A percentile compares a stretch with the other conserved stretches of the same genome.
Conservation (phyloP, 2,113 vertebrate species). For the Copsychus sechellarum region DNA sequence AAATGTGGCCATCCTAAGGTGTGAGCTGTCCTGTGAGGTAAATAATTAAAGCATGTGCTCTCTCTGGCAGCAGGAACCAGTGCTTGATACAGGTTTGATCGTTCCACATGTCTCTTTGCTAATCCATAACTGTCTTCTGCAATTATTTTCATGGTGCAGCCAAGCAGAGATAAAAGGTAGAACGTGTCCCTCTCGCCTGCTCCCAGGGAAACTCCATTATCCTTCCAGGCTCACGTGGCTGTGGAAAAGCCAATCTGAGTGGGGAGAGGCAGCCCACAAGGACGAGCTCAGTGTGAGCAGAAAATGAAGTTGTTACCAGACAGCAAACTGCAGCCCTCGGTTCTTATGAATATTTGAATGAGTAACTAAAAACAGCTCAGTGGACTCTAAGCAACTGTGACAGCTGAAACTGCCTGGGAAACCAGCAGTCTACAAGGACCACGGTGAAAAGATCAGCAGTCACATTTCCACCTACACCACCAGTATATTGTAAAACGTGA, state of each 20-base stretch:
- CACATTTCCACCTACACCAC: not conserved
- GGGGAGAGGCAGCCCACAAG: conserved; percentile 65
- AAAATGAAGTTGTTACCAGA: conserved; percentile 84
- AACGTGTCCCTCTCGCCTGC: conserved; percentile 62
- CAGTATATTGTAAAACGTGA: not conserved
- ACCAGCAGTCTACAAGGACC: conserved; percentile 66
- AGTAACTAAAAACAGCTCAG: conserved; percentile 86
- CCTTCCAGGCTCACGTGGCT: conserved; percentile 71
- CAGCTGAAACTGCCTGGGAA: conserved; percentile 85
- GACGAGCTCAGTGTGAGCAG: conserved; percentile 70
- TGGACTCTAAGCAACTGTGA: conserved; percentile 86
- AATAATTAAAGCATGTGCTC: conserved; percentile 79
- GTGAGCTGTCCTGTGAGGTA: conserved; percentile 68
- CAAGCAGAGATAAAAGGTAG: conserved; percentile 81
- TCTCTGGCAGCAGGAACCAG: conserved; percentile 60
- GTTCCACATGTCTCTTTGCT: conserved; percentile 78
- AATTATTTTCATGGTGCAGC: conserved; percentile 78
- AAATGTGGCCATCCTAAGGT: conserved; percentile 64
- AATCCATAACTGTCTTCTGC: conserved; percentile 84
- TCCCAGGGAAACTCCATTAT: conserved; percentile 78
- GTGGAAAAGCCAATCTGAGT: conserved; percentile 32
- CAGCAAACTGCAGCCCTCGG: conserved; percentile 75
- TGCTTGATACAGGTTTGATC: conserved; percentile 78
- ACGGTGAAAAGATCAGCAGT: conserved; percentile 65
- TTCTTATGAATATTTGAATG: conserved; percentile 94